Evolutionary conservation across 2,113 vertebrate species (phyloP).

Genomic region (Urocolius indicus): DNA sequence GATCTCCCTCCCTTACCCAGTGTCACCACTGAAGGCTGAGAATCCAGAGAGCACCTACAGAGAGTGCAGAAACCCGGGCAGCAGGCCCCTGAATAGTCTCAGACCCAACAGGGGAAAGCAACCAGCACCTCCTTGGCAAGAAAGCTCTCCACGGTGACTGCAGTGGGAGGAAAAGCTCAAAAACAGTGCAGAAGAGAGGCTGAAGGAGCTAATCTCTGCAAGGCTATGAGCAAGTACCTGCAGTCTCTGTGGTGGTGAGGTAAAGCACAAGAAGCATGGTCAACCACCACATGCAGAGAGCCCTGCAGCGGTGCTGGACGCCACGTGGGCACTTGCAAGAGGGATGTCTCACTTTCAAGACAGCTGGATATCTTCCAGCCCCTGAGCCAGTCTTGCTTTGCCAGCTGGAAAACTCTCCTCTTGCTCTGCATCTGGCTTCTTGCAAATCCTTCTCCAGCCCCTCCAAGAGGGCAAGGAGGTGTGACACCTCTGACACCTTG

Average conservation of each 20-base stretch:
- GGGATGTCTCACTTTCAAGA: not conserved
- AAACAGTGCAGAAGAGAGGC: not conserved
- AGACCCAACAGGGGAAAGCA: not conserved
- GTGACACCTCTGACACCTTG: not conserved
- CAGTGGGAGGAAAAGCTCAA: not conserved
- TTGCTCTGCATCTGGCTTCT: not conserved
- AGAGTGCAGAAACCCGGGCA: not conserved
- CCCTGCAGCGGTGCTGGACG: not conserved
- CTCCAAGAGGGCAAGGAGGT: not conserved
- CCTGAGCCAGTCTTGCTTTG: not conserved
- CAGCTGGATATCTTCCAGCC: not conserved
- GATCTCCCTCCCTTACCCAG: not conserved
- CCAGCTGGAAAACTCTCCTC: not conserved
- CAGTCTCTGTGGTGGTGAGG: not conserved
- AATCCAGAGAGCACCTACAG: not conserved
- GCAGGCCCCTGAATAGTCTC: not conserved
- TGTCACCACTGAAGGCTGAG: not conserved
- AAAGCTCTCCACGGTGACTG: not conserved
- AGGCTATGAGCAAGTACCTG: not conserved
- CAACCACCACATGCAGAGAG: not conserved
- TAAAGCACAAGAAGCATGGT: not conserved
- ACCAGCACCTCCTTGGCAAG: not conserved
- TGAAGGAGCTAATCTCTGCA: not conserved
- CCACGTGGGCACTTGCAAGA: not conserved
- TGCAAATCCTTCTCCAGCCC: not conserved